Evolutionary conservation across 1,140 invertebrate genomes (phyloP), one percentile per base, ranked within the genome.

Genomic region (Bombus superbus): DNA sequence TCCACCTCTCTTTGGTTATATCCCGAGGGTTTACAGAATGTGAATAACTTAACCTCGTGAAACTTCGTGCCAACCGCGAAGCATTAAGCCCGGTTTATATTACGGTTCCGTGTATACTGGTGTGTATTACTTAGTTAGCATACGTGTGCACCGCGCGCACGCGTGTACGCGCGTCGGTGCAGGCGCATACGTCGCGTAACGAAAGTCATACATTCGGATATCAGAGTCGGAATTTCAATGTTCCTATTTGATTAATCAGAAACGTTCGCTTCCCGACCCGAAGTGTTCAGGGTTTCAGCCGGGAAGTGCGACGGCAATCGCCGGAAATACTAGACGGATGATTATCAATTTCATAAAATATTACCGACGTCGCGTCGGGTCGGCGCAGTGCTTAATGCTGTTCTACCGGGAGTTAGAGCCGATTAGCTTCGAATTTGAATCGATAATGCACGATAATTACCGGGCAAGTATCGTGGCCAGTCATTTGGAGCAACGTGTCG

Each of bases 261-360:
- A 53, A 5, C 57, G 32, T 22, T 32, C 18, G 10, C 35, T 25
- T 32, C 9, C 11, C 69, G 9, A 10, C 68, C 68, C 22, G 1
- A 13, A 44, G 69, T n/a, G 69, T 71, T 25, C 42, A 28, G 25
- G 1, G 28, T n/a, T 71, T 25, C 11, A 13, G 28, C 10, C 38
- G 28, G 22, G 40, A 72, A n/a, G 13, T 40, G 38, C 8, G 38
- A 15, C 40, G 42, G 13, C 15, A 42, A 44, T 74, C 42, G 76
- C 57, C 57, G 73, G 62, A 81, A 88, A 88, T 73, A 85, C 66
- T 47, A 57, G 64, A 40, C 18, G 25, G 64, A 87, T 84, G 78
- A 87, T 88, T 79, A 88, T 88, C 87, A 84, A 80, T 87, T 88
- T 87, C 81, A 76, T 84, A 74, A 87, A 88, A 80, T 87, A 84